phyloP scores from a whole-genome alignment of 2,888 invertebrate species.

The Antheraea yamamai region DNA sequence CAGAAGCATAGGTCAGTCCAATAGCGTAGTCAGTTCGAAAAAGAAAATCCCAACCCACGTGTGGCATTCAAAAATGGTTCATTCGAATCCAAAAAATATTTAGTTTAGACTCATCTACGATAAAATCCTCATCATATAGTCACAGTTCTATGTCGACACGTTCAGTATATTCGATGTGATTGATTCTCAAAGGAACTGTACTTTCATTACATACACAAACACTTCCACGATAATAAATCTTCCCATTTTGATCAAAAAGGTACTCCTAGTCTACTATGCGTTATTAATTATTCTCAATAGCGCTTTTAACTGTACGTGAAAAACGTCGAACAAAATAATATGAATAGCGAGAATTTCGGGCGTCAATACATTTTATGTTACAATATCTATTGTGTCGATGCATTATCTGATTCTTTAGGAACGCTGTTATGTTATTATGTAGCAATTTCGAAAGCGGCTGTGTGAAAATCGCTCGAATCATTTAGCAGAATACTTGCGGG shows the following conservation, averaged over 20 bases:
- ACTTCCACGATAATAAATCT: background rate
- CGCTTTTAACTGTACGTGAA: background rate
- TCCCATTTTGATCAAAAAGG: background rate
- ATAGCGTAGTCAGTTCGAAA: no score
- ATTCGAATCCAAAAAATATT: no score
- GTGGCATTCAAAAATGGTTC: no score
- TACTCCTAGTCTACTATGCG: background rate
- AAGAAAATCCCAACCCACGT: no score
- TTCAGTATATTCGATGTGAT: no score
- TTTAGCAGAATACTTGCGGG: conserved; percentile 35
- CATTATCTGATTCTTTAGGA: conserved; percentile 36
- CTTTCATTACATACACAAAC: background rate
- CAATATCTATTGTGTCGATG: conserved; percentile 31
- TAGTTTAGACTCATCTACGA: no score
- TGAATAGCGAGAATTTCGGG: conserved; percentile 24
- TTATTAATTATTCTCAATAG: conserved; percentile 1
- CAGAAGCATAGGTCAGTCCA: no score
- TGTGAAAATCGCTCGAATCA: conserved; percentile 40
- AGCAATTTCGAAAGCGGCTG: conserved; percentile 40
- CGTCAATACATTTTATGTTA: conserved; percentile 31
- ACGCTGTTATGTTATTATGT: conserved; percentile 42
- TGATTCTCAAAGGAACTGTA: no score
- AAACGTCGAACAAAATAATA: background rate
- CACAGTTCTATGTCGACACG: no score
- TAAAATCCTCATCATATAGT: no score